Evolutionary conservation across 1,140 invertebrate genomes (phyloP), one percentile per base, ranked within the genome.

Genomic region (Ceratitis capitata): DNA sequence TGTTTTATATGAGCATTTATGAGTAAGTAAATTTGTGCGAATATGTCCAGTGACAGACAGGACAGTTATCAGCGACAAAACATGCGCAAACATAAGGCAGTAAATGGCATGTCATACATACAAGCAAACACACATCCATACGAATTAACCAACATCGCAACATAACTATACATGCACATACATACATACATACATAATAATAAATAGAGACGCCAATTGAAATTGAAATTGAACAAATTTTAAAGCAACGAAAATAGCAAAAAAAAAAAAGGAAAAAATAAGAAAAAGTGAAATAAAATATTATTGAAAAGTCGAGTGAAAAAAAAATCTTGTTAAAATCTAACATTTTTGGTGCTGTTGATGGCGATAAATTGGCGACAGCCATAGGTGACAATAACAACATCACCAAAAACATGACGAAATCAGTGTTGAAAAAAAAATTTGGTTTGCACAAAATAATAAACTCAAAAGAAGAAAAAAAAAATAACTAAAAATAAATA

Each of bases 341-440:
- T 78, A 78, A 45, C 69, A 78, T 78, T 78, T 78, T 78, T 78
- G 69, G 69, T 78, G 19, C 39, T 78, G 39, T 23, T 78, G 69
- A 78, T 78, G 69, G 42, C 69, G 69, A 78, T 78, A 78, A 78
- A 78, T 78, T 78, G 69, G 69, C 69, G 69, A 78, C 69, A 78
- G 9, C 69, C 42, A 78, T 78, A 78, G 69, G 69, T 78, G 69
- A 78, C 69, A 78, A 78, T 78, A 78, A 78, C 69, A 78, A 78
- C 69, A 78, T 78, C 39, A 45, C 69, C n/a, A 45, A 78, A 78
- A 78, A 42, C 39, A 78, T 78, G 39, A 78, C 16, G 39, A 45
- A 78, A 78, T 47, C n/a, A 78, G n/a, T 23, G 39, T 78, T 14
- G 45, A 78, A 78, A 78, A 61, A 39, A 69, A 3, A 56, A n/a